Conservation (phyloP, 1,140 invertebrate genomes). For the Acromyrmex charruanus region DNA sequence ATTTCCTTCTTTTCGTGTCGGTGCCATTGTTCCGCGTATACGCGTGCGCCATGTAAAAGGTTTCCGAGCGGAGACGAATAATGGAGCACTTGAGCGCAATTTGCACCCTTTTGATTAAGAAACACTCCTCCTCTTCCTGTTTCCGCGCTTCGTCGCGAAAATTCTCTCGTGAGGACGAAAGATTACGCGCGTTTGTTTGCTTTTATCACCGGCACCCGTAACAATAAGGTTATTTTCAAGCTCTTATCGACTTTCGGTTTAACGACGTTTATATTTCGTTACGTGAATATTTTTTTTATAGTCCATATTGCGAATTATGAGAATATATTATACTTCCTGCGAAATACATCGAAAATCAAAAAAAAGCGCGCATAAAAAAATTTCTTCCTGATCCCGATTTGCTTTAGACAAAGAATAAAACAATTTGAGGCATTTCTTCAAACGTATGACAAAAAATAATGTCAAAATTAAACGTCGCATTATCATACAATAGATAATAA, state of each 20-base stretch:
- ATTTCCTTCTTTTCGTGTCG: constrained; percentile 33
- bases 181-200: constrained; percentile 20
- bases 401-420: neutral
- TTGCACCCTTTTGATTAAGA: constrained; percentile 45
- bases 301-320: neutral
- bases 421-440: neutral
- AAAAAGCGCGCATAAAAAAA: neutral
- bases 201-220: constrained; percentile 22
- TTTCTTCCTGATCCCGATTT: neutral
- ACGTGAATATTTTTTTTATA: constrained; percentile 8
- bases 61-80: neutral
- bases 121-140: neutral
- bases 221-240: constrained; percentile 13
- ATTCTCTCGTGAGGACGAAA: neutral
- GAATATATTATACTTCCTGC: neutral
- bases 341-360: neutral
- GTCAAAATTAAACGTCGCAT: neutral
- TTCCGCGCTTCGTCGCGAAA: neutral
- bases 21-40: neutral
- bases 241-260: constrained; percentile 12
- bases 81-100: constrained; percentile 37
- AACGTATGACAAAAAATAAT: neutral
- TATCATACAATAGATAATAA: neutral
- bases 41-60: constrained; percentile 11
- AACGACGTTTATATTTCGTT: neutral